phyloP scores from a whole-genome alignment of 2,113 vertebrate genomes.

The zebrafish (Danio rerio) region GRCz12tu NC_133184.1:40711001-40711500 shows the following conservation, averaged over 20 bases:
- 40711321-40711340: slow-evolving; percentile 95
- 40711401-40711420: neutral
- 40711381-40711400: neutral
- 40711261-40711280: slow-evolving; percentile 95
- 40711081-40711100: no score
- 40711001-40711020: no score
- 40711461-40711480: neutral
- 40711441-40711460: neutral
- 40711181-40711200: no score
- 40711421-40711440: neutral
- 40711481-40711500: neutral
- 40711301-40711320: slow-evolving; percentile 91
- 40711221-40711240: neutral
- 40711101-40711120: no score
- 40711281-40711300: slow-evolving; percentile 97
- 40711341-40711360: slow-evolving; percentile 76
- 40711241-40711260: neutral
- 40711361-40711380: neutral
- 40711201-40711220: no score
- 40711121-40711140: no score
- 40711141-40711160: no score
- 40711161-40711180: no score
- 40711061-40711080: no score
- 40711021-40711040: no score
- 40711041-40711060: no score